Percentiles rank a stretch among this genome's conserved stretches.
phyloP scores from a whole-genome alignment of 2,888 invertebrate species.

The Microdon myrmicae region DNA sequence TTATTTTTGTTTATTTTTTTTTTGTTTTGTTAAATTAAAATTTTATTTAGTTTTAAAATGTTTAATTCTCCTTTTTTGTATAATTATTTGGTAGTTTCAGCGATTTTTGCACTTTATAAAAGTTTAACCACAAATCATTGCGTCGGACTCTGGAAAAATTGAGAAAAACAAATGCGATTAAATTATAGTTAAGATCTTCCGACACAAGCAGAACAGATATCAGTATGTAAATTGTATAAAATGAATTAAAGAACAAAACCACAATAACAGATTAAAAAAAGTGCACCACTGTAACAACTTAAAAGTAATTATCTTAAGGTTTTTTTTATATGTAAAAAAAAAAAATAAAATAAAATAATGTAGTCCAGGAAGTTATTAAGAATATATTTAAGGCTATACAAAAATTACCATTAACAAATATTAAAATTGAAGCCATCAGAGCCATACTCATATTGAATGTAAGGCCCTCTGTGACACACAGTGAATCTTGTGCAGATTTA shows the following conservation, averaged over 20 bases:
- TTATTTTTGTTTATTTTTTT: slow-evolving; percentile 27
- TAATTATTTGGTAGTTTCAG: slow-evolving; percentile 57
- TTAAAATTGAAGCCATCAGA: neutral
- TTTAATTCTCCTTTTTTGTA: slow-evolving; percentile 46
- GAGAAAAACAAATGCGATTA: slow-evolving; percentile 25
- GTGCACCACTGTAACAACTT: neutral
- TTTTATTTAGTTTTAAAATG: slow-evolving; percentile 42
- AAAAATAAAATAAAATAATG: slow-evolving; percentile 9
- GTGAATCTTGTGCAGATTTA: too few relatives aligned
- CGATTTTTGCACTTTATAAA: slow-evolving; percentile 62
- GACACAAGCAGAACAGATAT: neutral
- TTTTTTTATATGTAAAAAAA: slow-evolving; percentile 7
- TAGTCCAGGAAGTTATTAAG: too few relatives aligned
- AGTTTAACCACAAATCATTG: slow-evolving; percentile 63
- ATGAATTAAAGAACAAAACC: slow-evolving; percentile 4
- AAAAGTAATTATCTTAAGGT: neutral
- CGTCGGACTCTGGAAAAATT: slow-evolving; percentile 61
- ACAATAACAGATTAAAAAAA: too few relatives aligned
- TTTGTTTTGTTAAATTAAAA: slow-evolving; percentile 51
- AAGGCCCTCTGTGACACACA: too few relatives aligned
- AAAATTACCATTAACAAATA: neutral
- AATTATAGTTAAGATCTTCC: too few relatives aligned
- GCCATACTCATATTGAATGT: neutral
- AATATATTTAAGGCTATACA: too few relatives aligned
- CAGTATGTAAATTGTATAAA: slow-evolving; percentile 1